Conservation (phyloP, 1,140 invertebrate genomes). For the Conopomorpha cramerella region DNA sequence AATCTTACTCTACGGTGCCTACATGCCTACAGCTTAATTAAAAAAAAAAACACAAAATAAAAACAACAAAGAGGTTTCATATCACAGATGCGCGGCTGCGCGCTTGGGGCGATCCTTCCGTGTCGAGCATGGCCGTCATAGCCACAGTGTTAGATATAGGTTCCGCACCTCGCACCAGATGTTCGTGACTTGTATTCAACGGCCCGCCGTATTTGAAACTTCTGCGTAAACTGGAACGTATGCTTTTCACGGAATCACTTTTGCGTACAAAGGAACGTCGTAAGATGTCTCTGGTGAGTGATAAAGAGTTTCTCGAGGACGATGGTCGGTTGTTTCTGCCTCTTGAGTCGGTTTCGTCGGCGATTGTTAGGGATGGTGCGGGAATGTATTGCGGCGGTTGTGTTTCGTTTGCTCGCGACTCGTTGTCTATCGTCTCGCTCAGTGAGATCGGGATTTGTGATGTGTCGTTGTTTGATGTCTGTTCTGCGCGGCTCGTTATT, state of each 20-base stretch:
- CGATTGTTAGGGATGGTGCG: constrained; percentile 18
- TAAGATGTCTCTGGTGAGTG: constrained; percentile 29
- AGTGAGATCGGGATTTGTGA: constrained; percentile 42
- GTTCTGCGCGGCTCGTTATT: constrained; percentile 27
- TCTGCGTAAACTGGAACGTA: constrained; percentile 38
- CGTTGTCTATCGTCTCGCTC: constrained; percentile 41
- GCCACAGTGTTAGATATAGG: constrained; percentile 46
- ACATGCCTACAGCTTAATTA: too few relatives aligned
- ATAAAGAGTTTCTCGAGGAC: constrained; percentile 24
- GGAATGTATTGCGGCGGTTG: constrained; percentile 26
- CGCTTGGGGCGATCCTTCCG: constrained; percentile 11
- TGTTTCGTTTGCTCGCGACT: constrained; percentile 8
- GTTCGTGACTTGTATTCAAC: constrained; percentile 38
- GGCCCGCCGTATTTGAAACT: constrained; percentile 39
- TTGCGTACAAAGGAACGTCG: constrained; percentile 41
- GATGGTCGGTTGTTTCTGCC: constrained; percentile 11
- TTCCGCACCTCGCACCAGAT: constrained; percentile 36
- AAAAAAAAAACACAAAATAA: too few relatives aligned
- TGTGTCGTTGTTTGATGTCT: constrained; percentile 15
- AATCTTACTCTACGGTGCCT: too few relatives aligned
- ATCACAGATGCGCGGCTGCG: constrained; percentile 37
- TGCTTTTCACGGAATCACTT: constrained; percentile 38
- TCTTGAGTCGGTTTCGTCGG: constrained; percentile 22
- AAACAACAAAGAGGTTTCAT: constrained; percentile 15
- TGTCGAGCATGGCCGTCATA: constrained; percentile 25